Base-by-base conservation (phyloP, 1,140 invertebrate species). In the Pomacea maculata region DNA sequence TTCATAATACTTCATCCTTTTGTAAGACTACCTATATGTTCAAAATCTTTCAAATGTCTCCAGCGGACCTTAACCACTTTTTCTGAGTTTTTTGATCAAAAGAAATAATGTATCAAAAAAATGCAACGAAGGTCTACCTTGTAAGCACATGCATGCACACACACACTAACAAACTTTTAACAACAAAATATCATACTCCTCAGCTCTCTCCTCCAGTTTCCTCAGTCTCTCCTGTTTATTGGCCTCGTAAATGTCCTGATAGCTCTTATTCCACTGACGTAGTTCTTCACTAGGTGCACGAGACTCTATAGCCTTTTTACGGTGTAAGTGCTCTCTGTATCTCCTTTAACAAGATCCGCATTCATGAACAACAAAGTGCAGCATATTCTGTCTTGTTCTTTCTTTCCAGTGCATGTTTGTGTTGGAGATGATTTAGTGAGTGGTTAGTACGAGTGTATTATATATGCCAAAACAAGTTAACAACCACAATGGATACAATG, bases 191-290 rank as follows among this genome's bases (percentile, higher is more conserved):
- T 61, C 57, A 17, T 83, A 89, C 88, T 86, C 79, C 79, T 87
- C 80, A 57, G 85, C 63, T 15, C 86, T 29, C 8, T 78, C 78
- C 34, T 87, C 84, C 77, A 86, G 78, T 75, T 90, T 90, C 15
- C 67, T 83, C 68, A 86, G 83, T 79, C 89, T 74, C 45, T 81
- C 70, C 52, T n/a, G 72, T 25, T 75, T 81, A 8, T 86, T 80
- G 19, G 87, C 80, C 10, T 57, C 57, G 63, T 86, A 82, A 8
- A 87, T 82, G 9, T 65, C 29, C 68, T 86, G 86, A 34, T 86
- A 83, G 54, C 87, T 83, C 54, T 83, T 81, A 3, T 84, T 84
- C 88, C 89, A 89, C 73, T 87, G 78, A 34, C 85, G 64, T 12
- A 84, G 65, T 29, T 86, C 87, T 11, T 84, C 81, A 45, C 85